These are phyloP conservation scores for Diplodus sargus DNA, from an alignment of 2,797 vertebrate species.

Conservation along the genomic window DNA sequence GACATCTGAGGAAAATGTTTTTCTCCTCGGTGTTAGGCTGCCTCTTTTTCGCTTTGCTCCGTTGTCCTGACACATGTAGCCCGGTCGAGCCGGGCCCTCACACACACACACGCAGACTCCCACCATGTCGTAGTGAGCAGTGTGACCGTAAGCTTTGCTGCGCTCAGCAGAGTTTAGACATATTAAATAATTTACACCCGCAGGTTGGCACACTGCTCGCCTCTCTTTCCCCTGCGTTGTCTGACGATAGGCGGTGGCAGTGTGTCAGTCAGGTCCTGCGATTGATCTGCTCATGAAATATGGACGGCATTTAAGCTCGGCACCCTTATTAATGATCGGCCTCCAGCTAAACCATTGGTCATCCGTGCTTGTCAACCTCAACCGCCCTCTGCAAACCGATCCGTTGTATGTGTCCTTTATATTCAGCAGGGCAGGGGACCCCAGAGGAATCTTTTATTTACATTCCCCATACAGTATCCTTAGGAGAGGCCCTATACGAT, in stretches of 20 bases:
- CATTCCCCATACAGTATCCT: constrained; percentile 6
- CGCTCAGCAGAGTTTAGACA: constrained; percentile 84
- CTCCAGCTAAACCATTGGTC: constrained; percentile 29
- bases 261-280: constrained; percentile 47
- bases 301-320: constrained; percentile 55
- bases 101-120: constrained; percentile 39
- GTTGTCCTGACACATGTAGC: constrained; percentile 27
- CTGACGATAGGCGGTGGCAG: constrained; percentile 46
- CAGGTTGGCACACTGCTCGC: constrained; percentile 72
- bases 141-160: constrained; percentile 71
- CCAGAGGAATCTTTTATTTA: constrained; percentile 46
- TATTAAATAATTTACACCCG: constrained; percentile 84
- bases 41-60: constrained; percentile 13
- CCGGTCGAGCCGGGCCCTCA: constrained; percentile 6
- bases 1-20: constrained; percentile 45
- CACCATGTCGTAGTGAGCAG: constrained; percentile 58
- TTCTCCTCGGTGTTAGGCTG: neutral
- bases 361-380: constrained; percentile 13
- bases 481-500: constrained; percentile 41
- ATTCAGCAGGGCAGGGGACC: constrained; percentile 33
- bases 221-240: constrained; percentile 53
- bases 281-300: constrained; percentile 71
- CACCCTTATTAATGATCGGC: constrained; percentile 27
- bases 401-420: neutral
- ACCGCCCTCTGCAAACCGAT: constrained; percentile 42